Percentiles rank a stretch among this genome's conserved stretches.
Conservation (phyloP, 2,888 invertebrate genomes). For the Diarsia rubi region DNA sequence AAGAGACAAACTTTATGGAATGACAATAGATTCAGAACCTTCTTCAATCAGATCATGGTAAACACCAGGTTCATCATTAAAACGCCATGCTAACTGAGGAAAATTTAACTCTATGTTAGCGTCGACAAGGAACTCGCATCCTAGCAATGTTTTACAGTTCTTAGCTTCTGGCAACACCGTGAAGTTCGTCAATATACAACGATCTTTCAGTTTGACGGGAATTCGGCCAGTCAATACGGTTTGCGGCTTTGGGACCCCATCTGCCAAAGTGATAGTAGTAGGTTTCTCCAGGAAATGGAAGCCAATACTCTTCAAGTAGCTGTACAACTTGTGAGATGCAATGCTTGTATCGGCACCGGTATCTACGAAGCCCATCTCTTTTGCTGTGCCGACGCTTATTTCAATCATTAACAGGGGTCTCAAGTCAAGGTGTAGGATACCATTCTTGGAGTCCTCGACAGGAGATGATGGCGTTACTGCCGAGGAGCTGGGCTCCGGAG, state of each 20-base stretch:
- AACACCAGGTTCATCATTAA: slow-evolving; percentile 38
- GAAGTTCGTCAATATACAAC: slow-evolving; percentile 53
- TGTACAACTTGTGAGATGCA: slow-evolving; percentile 47
- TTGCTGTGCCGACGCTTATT: slow-evolving; percentile 49
- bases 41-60: slow-evolving; percentile 44
- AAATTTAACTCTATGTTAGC: slow-evolving; percentile 65
- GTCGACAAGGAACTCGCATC: slow-evolving; percentile 48
- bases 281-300: slow-evolving; percentile 46
- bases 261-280: slow-evolving; percentile 41
- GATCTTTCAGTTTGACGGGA: slow-evolving; percentile 46
- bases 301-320: slow-evolving; percentile 47
- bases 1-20: neutral
- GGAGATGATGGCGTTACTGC: neutral
- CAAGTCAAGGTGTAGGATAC: neutral
- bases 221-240: slow-evolving; percentile 44
- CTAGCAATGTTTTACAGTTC: slow-evolving; percentile 39
- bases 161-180: slow-evolving; percentile 42
- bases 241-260: slow-evolving; percentile 44
- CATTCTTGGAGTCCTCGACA: neutral
- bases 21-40: neutral
- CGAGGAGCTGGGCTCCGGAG: neutral
- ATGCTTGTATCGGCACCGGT: slow-evolving; percentile 35
- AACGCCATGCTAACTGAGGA: slow-evolving; percentile 60
- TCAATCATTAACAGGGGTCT: slow-evolving; percentile 30
- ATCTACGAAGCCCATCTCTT: slow-evolving; percentile 42